Conservation (phyloP, 2,797 vertebrate species). For the Poeciliopsis presidionis region DNA sequence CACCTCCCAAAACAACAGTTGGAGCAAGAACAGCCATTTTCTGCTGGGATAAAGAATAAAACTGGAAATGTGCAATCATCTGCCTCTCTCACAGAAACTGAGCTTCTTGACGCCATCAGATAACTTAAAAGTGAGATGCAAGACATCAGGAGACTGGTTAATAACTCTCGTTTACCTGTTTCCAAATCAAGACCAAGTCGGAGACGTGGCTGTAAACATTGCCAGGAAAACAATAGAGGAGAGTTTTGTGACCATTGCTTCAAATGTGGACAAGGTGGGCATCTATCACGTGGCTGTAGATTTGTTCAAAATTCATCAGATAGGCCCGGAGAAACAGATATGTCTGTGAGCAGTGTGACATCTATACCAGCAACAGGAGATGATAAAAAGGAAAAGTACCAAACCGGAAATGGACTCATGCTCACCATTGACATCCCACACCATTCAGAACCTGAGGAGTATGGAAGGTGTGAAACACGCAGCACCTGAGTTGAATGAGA, state of each 20-base stretch:
- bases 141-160: conserved; percentile 2
- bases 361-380: background rate
- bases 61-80: background rate
- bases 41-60: background rate
- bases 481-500: background rate
- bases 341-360: conserved; percentile 8
- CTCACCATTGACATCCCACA: background rate
- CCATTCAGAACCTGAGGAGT: background rate
- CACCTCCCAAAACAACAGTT: background rate
- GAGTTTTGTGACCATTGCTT: conserved; percentile 35
- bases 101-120: conserved; percentile 9
- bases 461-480: background rate
- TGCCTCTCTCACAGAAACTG: conserved; percentile 1
- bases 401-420: background rate
- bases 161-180: background rate
- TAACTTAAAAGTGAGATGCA: conserved; percentile 16
- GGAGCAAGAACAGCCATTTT: conserved; percentile 5
- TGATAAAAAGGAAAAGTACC: background rate
- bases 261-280: conserved; percentile 30
- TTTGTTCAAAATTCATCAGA: background rate
- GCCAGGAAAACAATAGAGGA: conserved; percentile 4
- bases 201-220: conserved; percentile 2
- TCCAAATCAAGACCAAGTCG: background rate
- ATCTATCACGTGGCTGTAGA: conserved; percentile 31
- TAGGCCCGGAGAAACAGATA: background rate